phyloP scores from a whole-genome alignment of 2,797 vertebrate species.

The Tenualosa thibaudeaui region DNA sequence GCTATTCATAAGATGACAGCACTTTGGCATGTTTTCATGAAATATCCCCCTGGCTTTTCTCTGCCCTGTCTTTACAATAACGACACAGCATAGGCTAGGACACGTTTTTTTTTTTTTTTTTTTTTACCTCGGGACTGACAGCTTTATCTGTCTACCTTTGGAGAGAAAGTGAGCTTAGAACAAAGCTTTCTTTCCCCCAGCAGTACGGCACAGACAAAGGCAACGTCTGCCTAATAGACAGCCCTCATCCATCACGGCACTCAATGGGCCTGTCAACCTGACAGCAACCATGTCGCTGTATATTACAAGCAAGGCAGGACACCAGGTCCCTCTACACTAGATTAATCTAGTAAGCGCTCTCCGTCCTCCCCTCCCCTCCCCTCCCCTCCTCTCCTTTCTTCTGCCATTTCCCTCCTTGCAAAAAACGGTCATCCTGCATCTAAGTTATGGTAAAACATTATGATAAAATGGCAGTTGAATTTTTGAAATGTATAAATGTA shows the following conservation, averaged over 20 bases:
- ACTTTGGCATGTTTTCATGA: conserved; percentile 13
- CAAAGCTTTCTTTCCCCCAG: conserved; percentile 58
- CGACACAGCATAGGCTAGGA: conserved; percentile 50
- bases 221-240: conserved; percentile 75
- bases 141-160: conserved; percentile 74
- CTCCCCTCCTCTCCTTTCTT: neutral
- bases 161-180: conserved; percentile 71
- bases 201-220: conserved; percentile 64
- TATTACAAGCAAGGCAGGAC: conserved; percentile 55
- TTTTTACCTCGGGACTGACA: conserved; percentile 58
- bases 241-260: conserved; percentile 73
- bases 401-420: no score
- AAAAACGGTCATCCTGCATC: no score
- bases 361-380: neutral
- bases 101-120: conserved; percentile 35
- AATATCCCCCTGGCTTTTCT: neutral
- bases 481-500: no score
- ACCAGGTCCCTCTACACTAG: conserved; percentile 40
- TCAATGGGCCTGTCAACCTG: conserved; percentile 71
- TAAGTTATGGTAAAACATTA: no score
- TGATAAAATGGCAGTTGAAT: neutral
- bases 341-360: neutral
- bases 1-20: neutral
- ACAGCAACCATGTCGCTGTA: conserved; percentile 68
- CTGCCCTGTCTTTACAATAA: conserved; percentile 25